These are phyloP conservation scores for Helicolenus hilgendorfi DNA, from an alignment of 2,797 vertebrate species.

Conservation along the genomic window DNA sequence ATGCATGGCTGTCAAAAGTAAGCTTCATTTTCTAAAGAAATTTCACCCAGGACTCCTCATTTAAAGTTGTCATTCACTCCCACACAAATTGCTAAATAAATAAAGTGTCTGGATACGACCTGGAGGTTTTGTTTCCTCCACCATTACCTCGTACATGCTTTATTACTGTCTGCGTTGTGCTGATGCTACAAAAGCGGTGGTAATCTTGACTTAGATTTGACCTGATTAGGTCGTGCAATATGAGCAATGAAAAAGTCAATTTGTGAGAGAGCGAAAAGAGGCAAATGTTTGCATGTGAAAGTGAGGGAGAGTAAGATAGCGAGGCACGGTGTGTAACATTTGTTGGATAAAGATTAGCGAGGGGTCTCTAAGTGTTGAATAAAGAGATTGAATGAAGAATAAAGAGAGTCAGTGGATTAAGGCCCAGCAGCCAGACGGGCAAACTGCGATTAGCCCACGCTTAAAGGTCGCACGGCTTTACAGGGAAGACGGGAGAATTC, in stretches of 20 bases:
- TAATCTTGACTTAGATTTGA: neutral
- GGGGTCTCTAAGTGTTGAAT: conserved; percentile 59
- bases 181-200: neutral
- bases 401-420: conserved; percentile 81
- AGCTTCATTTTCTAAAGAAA: neutral
- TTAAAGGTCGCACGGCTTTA: conserved; percentile 77
- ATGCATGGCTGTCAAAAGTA: neutral
- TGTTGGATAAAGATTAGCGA: conserved; percentile 66
- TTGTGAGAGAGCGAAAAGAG: neutral
- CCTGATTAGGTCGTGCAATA: conserved; percentile 1
- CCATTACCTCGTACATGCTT: neutral
- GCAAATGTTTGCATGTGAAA: conserved; percentile 27
- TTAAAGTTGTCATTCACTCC: conserved; percentile 19
- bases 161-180: neutral
- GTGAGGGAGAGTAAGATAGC: conserved; percentile 11
- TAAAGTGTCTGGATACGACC: neutral
- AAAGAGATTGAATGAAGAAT: conserved; percentile 75
- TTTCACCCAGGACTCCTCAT: neutral
- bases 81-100: conserved; percentile 19
- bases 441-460: conserved; percentile 73
- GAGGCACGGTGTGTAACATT: conserved; percentile 43
- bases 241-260: conserved; percentile 24
- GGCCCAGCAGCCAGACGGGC: conserved; percentile 61
- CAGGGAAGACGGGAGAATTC: conserved; percentile 54
- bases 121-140: neutral